Evolutionary conservation across 2,797 vertebrate genomes (phyloP).

Genomic region (Sarcoramphus papa): DNA sequence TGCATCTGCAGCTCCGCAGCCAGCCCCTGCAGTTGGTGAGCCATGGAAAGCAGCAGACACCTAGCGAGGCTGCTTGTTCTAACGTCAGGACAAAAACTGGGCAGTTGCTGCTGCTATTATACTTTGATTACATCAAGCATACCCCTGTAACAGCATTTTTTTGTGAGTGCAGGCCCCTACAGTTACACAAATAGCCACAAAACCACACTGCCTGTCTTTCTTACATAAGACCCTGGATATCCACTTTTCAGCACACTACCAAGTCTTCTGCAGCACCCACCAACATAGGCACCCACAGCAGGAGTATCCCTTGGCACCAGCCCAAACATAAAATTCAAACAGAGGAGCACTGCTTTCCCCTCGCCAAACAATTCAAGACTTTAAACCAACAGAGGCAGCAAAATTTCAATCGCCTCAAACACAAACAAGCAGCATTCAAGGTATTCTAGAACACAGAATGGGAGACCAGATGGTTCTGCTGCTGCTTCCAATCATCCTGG

Average conservation of each 20-base stretch:
- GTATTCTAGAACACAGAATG: not conserved
- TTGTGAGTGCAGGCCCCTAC: not conserved
- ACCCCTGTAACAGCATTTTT: not conserved
- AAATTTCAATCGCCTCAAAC: not conserved
- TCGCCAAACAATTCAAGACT: not conserved
- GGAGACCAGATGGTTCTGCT: not conserved
- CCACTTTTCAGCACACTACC: not conserved
- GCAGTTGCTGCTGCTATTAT: not conserved
- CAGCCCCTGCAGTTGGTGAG: not conserved
- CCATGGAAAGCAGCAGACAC: not conserved
- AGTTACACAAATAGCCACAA: not conserved
- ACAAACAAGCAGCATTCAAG: not conserved
- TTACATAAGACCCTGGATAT: fast-evolving
- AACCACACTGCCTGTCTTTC: not conserved
- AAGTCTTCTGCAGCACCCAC: not conserved
- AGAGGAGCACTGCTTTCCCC: not conserved
- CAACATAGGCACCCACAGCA: not conserved
- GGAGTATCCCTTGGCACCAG: not conserved
- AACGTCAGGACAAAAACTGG: not conserved
- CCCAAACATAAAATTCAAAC: not conserved
- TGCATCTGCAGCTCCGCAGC: not conserved
- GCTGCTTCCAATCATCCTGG: not conserved
- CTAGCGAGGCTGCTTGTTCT: not conserved
- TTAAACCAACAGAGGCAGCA: not conserved
- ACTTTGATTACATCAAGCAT: too few species aligned